Conservation (phyloP, 2,888 invertebrate species). For the Orthonychiurus folsomi region DNA sequence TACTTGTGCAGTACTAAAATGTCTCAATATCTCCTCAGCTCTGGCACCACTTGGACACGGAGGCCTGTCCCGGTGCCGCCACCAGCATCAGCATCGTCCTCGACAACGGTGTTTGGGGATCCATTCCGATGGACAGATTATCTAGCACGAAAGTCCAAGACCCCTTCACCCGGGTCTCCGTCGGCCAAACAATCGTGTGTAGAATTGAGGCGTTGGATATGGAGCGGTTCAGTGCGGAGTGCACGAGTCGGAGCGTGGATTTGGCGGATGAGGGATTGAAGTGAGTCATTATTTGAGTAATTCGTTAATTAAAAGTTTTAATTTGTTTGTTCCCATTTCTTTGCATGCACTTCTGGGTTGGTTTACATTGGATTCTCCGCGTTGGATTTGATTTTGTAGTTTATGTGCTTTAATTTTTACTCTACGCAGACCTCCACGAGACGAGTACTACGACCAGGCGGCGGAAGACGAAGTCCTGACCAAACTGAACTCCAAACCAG, state of each 20-base stretch:
- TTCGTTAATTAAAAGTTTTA: too few species aligned
- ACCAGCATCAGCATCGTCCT: not conserved
- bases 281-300: slow-evolving; percentile 9
- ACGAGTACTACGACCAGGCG: slow-evolving; percentile 9
- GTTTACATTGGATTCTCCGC: too few species aligned
- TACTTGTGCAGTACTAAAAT: not conserved
- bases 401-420: not conserved
- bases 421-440: slow-evolving; percentile 7
- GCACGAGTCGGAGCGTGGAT: not conserved
- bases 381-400: not conserved
- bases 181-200: not conserved
- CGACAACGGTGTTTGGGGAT: slow-evolving; percentile 1
- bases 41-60: slow-evolving; percentile 9
- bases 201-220: not conserved
- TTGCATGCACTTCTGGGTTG: too few species aligned
- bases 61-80: not conserved
- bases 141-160: not conserved
- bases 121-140: not conserved
- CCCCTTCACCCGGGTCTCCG: not conserved
- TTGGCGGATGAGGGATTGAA: not conserved
- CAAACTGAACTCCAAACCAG: not conserved
- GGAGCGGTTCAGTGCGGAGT: not conserved
- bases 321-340: too few species aligned
- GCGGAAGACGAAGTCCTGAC: not conserved
- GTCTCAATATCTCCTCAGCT: not conserved